phyloP scores from a whole-genome alignment of 1,140 invertebrate genomes.

The Ceratosolen fusciceps region DNA sequence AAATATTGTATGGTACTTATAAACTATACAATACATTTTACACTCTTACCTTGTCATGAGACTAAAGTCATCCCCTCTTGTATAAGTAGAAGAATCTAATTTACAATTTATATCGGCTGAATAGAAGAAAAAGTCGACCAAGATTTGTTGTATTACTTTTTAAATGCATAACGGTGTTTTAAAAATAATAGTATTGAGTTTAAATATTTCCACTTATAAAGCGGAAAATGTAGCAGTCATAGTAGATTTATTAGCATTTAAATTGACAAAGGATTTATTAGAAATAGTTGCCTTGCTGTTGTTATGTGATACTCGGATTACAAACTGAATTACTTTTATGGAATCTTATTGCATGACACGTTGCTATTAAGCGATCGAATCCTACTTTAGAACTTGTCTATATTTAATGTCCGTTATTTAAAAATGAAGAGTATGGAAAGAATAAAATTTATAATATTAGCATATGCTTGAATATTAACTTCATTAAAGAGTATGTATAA shows the following conservation, averaged over 20 bases:
- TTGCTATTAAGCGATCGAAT: not conserved
- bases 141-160: not conserved
- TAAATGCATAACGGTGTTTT: not conserved
- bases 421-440: too few relatives aligned
- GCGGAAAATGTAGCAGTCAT: slow-evolving; percentile 23
- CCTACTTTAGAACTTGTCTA: too few relatives aligned
- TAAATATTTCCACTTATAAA: slow-evolving; percentile 27
- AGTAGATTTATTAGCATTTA: slow-evolving; percentile 42
- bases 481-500: too few relatives aligned
- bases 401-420: too few relatives aligned
- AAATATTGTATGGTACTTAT: too few relatives aligned
- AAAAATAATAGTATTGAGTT: not conserved
- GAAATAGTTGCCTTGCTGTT: not conserved
- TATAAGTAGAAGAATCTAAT: too few relatives aligned
- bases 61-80: too few relatives aligned
- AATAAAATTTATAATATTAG: too few relatives aligned
- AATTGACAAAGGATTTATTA: slow-evolving; percentile 41
- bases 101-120: not conserved
- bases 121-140: not conserved
- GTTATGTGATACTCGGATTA: slow-evolving; percentile 13
- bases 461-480: too few relatives aligned
- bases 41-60: too few relatives aligned
- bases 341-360: not conserved
- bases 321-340: slow-evolving; percentile 18
- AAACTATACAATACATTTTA: too few relatives aligned